Evolutionary conservation across 2,113 vertebrate genomes (phyloP), one percentile per base, ranked within the genome.

Genomic region (Seriola rivoliana): DNA sequence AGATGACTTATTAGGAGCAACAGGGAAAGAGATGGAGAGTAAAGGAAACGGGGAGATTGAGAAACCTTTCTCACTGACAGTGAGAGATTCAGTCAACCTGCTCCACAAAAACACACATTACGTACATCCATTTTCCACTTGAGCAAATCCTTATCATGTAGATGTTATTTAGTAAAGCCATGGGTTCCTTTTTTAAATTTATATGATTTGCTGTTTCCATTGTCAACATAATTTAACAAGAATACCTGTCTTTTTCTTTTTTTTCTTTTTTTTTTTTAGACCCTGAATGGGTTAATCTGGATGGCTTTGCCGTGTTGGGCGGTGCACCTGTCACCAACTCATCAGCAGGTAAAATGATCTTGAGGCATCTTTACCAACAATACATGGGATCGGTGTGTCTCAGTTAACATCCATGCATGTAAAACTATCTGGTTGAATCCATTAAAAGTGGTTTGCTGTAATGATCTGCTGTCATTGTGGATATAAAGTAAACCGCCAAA

Each of bases 251-350:
- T 79, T 71, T 23, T 23, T 29, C 29, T 29, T 29, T 29, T 29
- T 29, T 29, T 29, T 29, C 2, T 29, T 2, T 29, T 2, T 29
- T 36, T 67, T 62, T 46, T 80, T 91, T 83, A 95, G 95, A 94
- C 91, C 93, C 92, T 89, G 94, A 96, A 79, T 95, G 91, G 93
- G 94, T 95, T 87, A 92, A 95, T 92, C 91, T 89, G 84, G 95
- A 96, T 81, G 96, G 92, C 81, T 96, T 96, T 89, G 92, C 96
- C 79, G 90, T 95, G 87, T 91, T 95, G 93, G 87, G 91, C 85
- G 91, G 90, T 70, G 81, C 81, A 88, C 83, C 91, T 86, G 81
- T 93, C 93, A 95, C 91, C 93, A 93, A 91, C 88, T 93, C 95
- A 75, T 86, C 91, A 87, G 78, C 94, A 94, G 90, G 93, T 95